Evolutionary conservation across 2,113 vertebrate species (phyloP), one percentile per base, ranked within the genome.

Genomic region (Morphnarchus princeps): DNA sequence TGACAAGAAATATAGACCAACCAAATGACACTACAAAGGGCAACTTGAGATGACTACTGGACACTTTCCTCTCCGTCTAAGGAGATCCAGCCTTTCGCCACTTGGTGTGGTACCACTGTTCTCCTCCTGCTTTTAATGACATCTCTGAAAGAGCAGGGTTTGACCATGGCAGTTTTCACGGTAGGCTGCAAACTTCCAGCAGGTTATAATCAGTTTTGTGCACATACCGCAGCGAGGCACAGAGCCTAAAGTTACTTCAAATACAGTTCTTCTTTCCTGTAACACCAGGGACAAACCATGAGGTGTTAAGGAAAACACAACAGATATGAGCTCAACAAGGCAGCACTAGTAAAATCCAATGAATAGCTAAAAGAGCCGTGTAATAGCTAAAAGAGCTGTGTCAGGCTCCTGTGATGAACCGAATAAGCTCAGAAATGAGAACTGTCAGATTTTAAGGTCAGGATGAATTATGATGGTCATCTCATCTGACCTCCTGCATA

Each of bases 341-440:
- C 82, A 84, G 91, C 63, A 7, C 66, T 12, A 28, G 54, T 50
- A n/a, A 91, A 95, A 94, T 43, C 63, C 95, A 91, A 62, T 34
- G 89, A 86, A 73, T 18, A 87, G 96, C 87, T 95, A 69, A 40
- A 55, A 89, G 90, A 78, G 94, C 85, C 36, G 61, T 69, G 95
- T 69, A 86, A 73, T 20, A 87, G 96, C 89, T 95, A 65, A 50
- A 55, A 89, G 90, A 78, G 93, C 86, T 38, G 74, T 69, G 95
- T 66, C 96, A 91, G 92, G 34, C 94, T 90, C 95, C 93, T 52
- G 89, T 52, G 91, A 92, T 16, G 94, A 92, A 67, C 16, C 59
- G n/a, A 62, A 69, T 5, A 28, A 61, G 88, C 90, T 94, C 90
- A 49, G 85, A 97, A 97, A 97, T 95, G 94, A 96, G 95, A 96